Evolutionary conservation across 2,113 vertebrate species (phyloP).

Genomic region (Solenodon paradoxus): DNA sequence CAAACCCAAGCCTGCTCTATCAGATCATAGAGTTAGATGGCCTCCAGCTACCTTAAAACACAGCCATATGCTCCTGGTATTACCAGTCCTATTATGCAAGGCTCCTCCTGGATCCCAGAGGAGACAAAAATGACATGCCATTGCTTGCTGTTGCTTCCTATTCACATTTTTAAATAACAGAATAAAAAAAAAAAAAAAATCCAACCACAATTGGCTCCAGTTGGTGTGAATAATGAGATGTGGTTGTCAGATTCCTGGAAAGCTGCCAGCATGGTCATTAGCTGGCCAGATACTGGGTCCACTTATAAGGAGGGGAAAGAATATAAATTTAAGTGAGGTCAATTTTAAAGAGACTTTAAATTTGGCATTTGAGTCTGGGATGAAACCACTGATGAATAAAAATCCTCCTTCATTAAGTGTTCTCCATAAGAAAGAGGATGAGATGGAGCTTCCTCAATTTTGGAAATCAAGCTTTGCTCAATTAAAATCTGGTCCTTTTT

Average conservation of each 20-base stretch:
- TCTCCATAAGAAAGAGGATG: background rate
- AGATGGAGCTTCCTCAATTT: slow-evolving; percentile 6
- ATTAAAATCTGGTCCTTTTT: slow-evolving; percentile 58
- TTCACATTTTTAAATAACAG: slow-evolving; percentile 58
- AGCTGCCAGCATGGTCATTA: slow-evolving; percentile 50
- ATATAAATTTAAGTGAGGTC: slow-evolving; percentile 47
- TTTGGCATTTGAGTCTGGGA: background rate
- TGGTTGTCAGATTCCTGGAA: slow-evolving; percentile 70
- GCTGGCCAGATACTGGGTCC: slow-evolving; percentile 21
- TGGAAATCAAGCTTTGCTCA: slow-evolving; percentile 55
- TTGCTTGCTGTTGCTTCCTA: slow-evolving; percentile 57
- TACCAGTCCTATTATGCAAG: slow-evolving; percentile 24
- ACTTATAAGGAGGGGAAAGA: slow-evolving; percentile 15
- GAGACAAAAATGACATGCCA: slow-evolving; percentile 34
- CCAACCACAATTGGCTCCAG: slow-evolving; percentile 71
- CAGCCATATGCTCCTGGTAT: slow-evolving; percentile 40
- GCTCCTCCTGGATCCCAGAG: slow-evolving; percentile 10
- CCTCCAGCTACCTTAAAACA: slow-evolving; percentile 39
- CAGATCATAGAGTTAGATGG: background rate
- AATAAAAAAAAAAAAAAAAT: background rate
- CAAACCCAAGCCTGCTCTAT: background rate
- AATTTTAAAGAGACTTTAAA: slow-evolving; percentile 45
- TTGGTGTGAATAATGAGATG: slow-evolving; percentile 74
- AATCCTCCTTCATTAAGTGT: background rate
- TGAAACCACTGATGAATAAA: slow-evolving; percentile 20